These are phyloP conservation scores for Apostichopus californicus DNA, from an alignment of 35 echinoderm and acorn worm genomes.

Conservation along the genomic window DNA sequence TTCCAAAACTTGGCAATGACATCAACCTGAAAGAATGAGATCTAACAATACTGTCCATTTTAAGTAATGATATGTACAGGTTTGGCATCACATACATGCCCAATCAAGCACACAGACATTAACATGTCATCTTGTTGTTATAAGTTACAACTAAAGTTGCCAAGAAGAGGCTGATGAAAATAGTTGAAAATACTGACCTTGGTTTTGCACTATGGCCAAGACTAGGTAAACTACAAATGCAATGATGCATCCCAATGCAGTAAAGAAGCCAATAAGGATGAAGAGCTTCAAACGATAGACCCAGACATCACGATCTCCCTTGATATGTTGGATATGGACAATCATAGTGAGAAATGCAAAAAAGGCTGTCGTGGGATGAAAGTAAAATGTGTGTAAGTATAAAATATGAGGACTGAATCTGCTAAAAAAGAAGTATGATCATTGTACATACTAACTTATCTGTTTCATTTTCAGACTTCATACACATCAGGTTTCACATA, in stretches of 20 bases:
- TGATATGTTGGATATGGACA: constrained; percentile 79
- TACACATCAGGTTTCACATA: too few relatives aligned
- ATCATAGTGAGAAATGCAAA: constrained; percentile 76
- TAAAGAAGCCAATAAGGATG: constrained; percentile 78
- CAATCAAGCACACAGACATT: too few relatives aligned
- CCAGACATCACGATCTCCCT: constrained; percentile 74
- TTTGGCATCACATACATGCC: neutral
- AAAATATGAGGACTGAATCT: neutral
- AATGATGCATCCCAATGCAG: constrained; percentile 58
- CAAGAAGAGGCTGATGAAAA: too few relatives aligned
- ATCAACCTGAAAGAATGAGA: too few relatives aligned
- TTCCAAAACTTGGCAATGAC: too few relatives aligned
- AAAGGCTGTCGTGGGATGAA: constrained; percentile 58
- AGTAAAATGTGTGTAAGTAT: neutral
- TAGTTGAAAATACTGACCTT: constrained; percentile 57
- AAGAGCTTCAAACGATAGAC: constrained; percentile 74
- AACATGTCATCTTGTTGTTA: neutral
- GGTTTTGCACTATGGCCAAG: constrained; percentile 67
- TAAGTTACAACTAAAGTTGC: neutral
- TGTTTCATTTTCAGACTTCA: too few relatives aligned
- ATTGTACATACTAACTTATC: too few relatives aligned
- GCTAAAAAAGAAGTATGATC: too few relatives aligned
- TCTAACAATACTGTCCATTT: too few relatives aligned
- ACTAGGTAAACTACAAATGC: constrained; percentile 83
- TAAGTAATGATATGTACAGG: neutral